Evolutionary conservation across 2,113 vertebrate species (phyloP).

Genomic region (Struthidea cinerea): DNA sequence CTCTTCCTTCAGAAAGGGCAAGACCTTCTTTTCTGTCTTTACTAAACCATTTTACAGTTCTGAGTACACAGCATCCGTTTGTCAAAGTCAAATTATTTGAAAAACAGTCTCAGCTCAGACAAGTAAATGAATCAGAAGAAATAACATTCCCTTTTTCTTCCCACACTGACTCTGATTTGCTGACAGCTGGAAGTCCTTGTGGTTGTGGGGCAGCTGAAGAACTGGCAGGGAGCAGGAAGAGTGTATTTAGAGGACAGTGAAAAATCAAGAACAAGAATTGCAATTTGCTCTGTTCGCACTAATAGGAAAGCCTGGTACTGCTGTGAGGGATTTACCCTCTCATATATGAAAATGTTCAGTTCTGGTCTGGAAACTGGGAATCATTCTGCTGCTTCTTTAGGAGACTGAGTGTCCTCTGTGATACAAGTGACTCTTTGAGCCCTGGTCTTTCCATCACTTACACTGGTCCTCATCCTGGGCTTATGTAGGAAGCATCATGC

Average conservation of each 20-base stretch:
- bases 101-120: not conserved
- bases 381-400: not conserved
- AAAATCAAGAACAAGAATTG: not conserved
- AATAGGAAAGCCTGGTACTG: not conserved
- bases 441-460: not conserved
- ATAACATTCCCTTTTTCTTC: not conserved
- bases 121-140: not conserved
- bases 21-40: not conserved
- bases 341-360: not conserved
- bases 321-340: not conserved
- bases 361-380: not conserved
- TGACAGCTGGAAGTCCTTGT: not conserved
- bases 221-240: not conserved
- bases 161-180: not conserved
- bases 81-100: slow-evolving; percentile 11
- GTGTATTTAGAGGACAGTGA: not conserved
- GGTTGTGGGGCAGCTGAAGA: not conserved
- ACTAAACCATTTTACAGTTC: not conserved
- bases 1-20: not conserved
- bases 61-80: not conserved
- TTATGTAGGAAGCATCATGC: not conserved
- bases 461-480: not conserved
- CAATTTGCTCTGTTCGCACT: not conserved
- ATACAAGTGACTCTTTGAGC: not conserved
- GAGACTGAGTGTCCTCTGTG: not conserved